Evolutionary conservation across 2,888 invertebrate genomes (phyloP), one percentile per base, ranked within the genome.

Genomic region (Lepidocyrtoides sp.): DNA sequence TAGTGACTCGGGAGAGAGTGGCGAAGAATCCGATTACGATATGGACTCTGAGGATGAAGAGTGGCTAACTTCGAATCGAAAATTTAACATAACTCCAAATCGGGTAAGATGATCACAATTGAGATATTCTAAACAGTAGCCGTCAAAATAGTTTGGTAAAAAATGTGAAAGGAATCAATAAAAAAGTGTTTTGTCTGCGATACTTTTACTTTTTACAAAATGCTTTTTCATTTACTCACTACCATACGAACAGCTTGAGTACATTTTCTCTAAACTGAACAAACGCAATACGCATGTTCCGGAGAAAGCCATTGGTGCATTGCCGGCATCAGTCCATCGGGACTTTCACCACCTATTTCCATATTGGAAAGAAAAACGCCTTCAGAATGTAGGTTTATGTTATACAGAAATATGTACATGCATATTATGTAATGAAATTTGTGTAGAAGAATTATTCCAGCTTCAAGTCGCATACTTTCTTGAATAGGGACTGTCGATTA

Each of bases 21-120:
- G 44, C 10, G n/a, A 66, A 8, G 72, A 69, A 20, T 77, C 48
- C 0, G 91, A 86, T 2, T 91, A 91, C 48, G 91, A 91, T 32
- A 54, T 86, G 86, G 91, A 86, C 17, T 69, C 86, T 0, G 91
- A 91, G 0, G 91, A 91, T 44, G 91, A 91, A 79, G 81, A 86
- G 20, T 91, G 85, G 85, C 14, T 91, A 10, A 20, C 54, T 7
- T 12, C 32, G 1, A n/a, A 91, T 20, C 0, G 14, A 12, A 17
- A 79, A 3, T 26, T 32, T 8, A 0, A 57, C n/a, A 88, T 88
- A 36, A 81, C 88, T 2, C 81, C 88, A 5, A 41, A 14, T 51
- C 63, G 88, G 0, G 88, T 88, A 81, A 88, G 75, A n/a, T 32
- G 17, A 69, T n/a, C n/a, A n/a, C n/a, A n/a, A n/a, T n/a, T n/a